A percentile compares a stretch with the other conserved stretches of the same genome.
phyloP scores from a whole-genome alignment of 2,113 vertebrate genomes.

The Corythornis vintsioides region DNA sequence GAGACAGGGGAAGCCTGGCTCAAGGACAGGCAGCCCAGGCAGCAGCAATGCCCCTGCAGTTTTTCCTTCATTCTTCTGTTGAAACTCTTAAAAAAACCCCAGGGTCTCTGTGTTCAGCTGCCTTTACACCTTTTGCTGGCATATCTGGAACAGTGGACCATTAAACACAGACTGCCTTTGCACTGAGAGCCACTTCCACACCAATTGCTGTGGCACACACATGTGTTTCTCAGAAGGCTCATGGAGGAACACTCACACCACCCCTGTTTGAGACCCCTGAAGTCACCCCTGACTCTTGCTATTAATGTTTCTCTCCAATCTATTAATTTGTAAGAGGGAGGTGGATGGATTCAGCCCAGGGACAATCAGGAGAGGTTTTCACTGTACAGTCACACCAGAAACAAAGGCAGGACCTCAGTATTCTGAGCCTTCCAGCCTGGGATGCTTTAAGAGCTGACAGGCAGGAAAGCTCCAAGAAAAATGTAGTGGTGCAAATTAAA shows the following conservation, averaged over 20 bases:
- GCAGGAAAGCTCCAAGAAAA: background rate
- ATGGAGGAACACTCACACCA: background rate
- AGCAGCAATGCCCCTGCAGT: too few relatives aligned
- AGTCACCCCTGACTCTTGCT: background rate
- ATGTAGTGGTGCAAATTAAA: background rate
- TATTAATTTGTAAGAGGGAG: background rate
- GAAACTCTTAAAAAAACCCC: too few relatives aligned
- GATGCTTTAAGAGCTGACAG: background rate
- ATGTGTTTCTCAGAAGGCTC: background rate
- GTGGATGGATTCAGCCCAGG: background rate
- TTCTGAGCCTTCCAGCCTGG: background rate
- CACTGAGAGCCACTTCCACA: too few relatives aligned
- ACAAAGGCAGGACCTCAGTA: background rate
- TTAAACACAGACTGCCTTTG: too few relatives aligned
- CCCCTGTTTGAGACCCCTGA: background rate
- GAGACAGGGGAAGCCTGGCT: too few relatives aligned
- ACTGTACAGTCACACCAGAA: background rate
- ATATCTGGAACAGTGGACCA: too few relatives aligned
- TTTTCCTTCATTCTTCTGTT: too few relatives aligned
- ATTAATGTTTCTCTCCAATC: background rate
- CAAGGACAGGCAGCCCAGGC: too few relatives aligned
- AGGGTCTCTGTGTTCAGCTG: too few relatives aligned
- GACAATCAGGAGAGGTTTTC: background rate
- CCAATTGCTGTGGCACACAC: too few relatives aligned
- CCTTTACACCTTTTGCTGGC: too few relatives aligned